Evolutionary conservation across 64 coral and sea anemone genomes (phyloP).

Genomic region (Pocillopora damicornis): DNA sequence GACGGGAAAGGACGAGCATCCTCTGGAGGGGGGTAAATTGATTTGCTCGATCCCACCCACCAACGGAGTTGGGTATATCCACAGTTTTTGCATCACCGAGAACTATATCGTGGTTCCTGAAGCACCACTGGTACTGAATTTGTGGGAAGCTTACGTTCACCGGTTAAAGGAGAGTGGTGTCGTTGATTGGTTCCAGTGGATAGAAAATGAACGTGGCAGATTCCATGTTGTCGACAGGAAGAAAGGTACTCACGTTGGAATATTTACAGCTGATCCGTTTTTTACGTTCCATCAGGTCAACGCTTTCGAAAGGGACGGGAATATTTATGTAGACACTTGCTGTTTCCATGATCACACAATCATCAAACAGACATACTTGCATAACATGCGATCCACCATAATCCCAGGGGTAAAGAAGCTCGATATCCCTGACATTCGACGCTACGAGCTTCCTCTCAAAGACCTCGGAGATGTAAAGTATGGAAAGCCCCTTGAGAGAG

Average conservation of each 20-base stretch:
- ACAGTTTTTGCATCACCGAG: constrained; percentile 91
- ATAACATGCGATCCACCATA: constrained; percentile 29
- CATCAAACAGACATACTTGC: constrained; percentile 54
- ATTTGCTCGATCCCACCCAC: constrained; percentile 64
- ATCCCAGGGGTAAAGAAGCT: background rate
- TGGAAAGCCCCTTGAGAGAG: constrained; percentile 17
- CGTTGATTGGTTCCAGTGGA: constrained; percentile 64
- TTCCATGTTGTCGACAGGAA: constrained; percentile 74
- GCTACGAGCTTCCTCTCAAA: constrained; percentile 63
- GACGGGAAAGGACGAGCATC: constrained; percentile 29
- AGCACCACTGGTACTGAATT: constrained; percentile 53
- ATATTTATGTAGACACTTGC: constrained; percentile 66
- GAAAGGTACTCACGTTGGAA: constrained; percentile 42
- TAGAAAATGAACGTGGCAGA: constrained; percentile 36
- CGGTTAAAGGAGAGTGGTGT: constrained; percentile 24
- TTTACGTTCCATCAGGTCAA: constrained; percentile 92
- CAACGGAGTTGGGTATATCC: constrained; percentile 49
- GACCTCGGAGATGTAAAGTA: background rate
- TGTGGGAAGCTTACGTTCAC: constrained; percentile 21
- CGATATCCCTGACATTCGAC: constrained; percentile 38
- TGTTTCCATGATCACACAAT: constrained; percentile 67
- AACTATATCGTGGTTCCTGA: constrained; percentile 81
- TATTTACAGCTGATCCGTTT: constrained; percentile 61
- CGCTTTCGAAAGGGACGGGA: constrained; percentile 75
- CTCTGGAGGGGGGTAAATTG: constrained; percentile 66